Conservation (phyloP, 2,113 vertebrate species). For the Sorex araneus region DNA sequence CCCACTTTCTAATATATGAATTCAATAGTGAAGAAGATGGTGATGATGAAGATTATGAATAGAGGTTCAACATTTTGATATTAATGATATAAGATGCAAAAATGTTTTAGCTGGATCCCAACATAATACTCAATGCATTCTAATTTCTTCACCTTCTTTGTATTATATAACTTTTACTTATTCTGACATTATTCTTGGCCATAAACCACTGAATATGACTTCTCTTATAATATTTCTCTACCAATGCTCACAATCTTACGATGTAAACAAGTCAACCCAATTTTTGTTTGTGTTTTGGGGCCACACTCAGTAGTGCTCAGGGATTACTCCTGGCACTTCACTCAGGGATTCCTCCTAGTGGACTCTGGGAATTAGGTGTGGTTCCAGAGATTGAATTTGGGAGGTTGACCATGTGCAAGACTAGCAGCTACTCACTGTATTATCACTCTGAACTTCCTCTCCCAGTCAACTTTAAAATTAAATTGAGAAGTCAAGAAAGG, state of each 20-base stretch:
- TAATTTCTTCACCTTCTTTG: not conserved
- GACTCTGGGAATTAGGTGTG: too few species aligned
- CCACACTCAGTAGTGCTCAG: too few species aligned
- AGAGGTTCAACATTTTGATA: not conserved
- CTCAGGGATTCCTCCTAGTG: too few species aligned
- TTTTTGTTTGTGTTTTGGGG: too few species aligned
- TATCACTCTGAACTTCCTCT: too few species aligned
- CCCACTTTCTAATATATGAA: too few species aligned
- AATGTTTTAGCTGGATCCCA: not conserved
- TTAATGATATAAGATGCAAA: not conserved
- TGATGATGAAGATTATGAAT: not conserved
- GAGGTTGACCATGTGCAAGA: too few species aligned
- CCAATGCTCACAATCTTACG: not conserved
- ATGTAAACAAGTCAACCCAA: not conserved
- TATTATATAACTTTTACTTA: not conserved
- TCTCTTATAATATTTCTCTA: not conserved
- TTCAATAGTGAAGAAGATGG: not conserved
- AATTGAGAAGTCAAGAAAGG: not conserved
- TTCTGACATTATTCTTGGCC: not conserved
- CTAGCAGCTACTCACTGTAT: too few species aligned
- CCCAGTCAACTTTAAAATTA: not conserved
- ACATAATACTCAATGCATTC: not conserved
- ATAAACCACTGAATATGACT: not conserved
- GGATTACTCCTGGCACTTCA: too few species aligned
- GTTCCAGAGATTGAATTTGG: too few species aligned